These are phyloP conservation scores for Prorops nasuta DNA, from an alignment of 1,140 invertebrate genomes.

Conservation along the genomic window DNA sequence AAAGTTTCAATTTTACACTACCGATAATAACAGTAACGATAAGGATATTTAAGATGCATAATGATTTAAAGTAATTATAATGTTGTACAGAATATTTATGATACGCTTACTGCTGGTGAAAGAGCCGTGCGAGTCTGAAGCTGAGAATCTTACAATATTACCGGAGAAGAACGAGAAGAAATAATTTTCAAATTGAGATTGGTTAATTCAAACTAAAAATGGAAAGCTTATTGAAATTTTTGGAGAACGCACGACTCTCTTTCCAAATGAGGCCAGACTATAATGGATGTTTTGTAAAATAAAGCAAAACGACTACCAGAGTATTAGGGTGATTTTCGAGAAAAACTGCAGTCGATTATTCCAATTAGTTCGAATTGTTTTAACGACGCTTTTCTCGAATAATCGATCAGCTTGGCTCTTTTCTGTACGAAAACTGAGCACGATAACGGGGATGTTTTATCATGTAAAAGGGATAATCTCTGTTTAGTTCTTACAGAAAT, in stretches of 20 bases:
- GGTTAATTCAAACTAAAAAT: no score
- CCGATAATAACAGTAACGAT: conserved; percentile 55
- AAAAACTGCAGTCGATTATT: conserved; percentile 23
- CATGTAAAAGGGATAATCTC: no score
- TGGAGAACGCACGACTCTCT: conserved; percentile 27
- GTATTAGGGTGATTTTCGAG: conserved; percentile 9
- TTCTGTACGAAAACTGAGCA: no score
- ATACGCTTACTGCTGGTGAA: conserved; percentile 49
- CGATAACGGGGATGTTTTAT: no score
- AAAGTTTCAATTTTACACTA: conserved; percentile 59
- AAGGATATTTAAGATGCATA: conserved; percentile 54
- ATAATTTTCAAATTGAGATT: conserved; percentile 7
- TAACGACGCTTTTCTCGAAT: conserved; percentile 25
- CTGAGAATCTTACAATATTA: not conserved
- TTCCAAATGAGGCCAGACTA: conserved; percentile 43
- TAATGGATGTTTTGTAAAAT: conserved; percentile 55
- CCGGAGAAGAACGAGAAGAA: not conserved
- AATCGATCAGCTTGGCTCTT: no score
- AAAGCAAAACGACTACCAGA: conserved; percentile 27
- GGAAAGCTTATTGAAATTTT: no score
- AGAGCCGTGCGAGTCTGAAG: conserved; percentile 25
- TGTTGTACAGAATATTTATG: conserved; percentile 58
- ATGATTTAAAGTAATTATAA: conserved; percentile 57
- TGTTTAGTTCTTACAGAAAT: no score
- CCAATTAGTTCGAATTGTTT: conserved; percentile 16